phyloP scores from a whole-genome alignment of 2,888 invertebrate genomes.

The Blomia tropicalis region DNA sequence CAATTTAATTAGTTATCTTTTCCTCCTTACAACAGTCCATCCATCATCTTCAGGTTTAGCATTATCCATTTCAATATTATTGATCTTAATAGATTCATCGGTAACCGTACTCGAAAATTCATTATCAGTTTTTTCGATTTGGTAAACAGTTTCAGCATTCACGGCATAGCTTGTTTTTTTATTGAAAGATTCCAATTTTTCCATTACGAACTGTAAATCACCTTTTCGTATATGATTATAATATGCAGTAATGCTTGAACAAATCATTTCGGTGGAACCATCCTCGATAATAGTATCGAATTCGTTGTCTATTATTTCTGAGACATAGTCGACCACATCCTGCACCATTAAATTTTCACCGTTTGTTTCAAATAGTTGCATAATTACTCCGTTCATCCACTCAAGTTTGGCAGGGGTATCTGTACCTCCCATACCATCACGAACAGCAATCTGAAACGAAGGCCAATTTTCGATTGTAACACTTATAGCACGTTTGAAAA shows the following conservation, averaged over 20 bases:
- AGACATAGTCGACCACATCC: slow-evolving; percentile 21
- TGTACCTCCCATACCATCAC: slow-evolving; percentile 24
- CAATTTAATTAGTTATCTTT: background rate
- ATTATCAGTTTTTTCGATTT: background rate
- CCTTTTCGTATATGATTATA: slow-evolving; percentile 5
- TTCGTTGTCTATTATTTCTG: slow-evolving; percentile 23
- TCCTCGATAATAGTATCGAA: slow-evolving; percentile 25
- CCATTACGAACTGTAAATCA: background rate
- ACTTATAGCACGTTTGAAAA: slow-evolving; percentile 13
- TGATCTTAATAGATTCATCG: background rate
- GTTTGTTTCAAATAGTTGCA: slow-evolving; percentile 12
- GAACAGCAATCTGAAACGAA: slow-evolving; percentile 20
- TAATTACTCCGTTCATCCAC: slow-evolving; percentile 19
- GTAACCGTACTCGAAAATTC: background rate
- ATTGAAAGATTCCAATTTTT: slow-evolving; percentile 1
- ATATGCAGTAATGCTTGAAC: slow-evolving; percentile 9
- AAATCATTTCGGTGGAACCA: slow-evolving; percentile 19
- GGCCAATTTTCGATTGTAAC: slow-evolving; percentile 16
- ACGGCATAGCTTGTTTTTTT: no score
- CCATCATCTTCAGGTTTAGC: background rate
- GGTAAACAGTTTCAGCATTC: background rate
- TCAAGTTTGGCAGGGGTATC: slow-evolving; percentile 10
- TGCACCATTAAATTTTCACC: background rate
- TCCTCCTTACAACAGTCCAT: slow-evolving; percentile 18
- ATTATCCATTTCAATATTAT: background rate